Evolutionary conservation across 2,888 invertebrate genomes (phyloP).

Genomic region (Latrodectus hesperus): DNA sequence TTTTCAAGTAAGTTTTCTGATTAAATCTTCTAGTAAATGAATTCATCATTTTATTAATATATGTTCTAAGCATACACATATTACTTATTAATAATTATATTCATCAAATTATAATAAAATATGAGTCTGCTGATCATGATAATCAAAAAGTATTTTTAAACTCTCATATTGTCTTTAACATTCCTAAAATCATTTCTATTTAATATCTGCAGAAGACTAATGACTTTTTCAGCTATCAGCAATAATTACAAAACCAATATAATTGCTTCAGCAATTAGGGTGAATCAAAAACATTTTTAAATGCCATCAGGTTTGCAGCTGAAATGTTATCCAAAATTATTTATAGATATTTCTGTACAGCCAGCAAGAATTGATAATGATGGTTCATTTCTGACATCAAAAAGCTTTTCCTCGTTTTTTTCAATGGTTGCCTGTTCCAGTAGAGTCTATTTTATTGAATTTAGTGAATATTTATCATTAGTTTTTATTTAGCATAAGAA

Average conservation of each 20-base stretch:
- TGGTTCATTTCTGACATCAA: neutral
- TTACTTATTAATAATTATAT: too few species aligned
- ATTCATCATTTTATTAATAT: too few species aligned
- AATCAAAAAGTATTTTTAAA: neutral
- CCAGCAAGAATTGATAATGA: neutral
- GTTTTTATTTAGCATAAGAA: too few species aligned
- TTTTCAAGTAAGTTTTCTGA: too few species aligned
- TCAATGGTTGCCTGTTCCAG: too few species aligned
- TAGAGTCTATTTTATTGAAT: too few species aligned
- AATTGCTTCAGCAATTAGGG: slow-evolving; percentile 43
- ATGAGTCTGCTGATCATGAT: too few species aligned
- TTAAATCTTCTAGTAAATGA: too few species aligned
- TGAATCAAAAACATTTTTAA: slow-evolving; percentile 27
- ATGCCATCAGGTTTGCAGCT: slow-evolving; percentile 4
- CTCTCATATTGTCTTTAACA: neutral
- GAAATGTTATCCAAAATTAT: neutral
- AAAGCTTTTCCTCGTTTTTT: neutral
- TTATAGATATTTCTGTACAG: neutral
- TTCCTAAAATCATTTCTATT: neutral
- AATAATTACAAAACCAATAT: slow-evolving; percentile 36
- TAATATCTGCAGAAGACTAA: neutral
- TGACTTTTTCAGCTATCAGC: neutral
- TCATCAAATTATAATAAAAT: too few species aligned
- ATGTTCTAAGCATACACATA: too few species aligned
- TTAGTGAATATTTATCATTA: too few species aligned